A percentile compares a stretch with the other conserved stretches of the same genome.
Evolutionary conservation across 2,797 vertebrate genomes (phyloP).

Genomic region (Loris lydekkerianus): DNA sequence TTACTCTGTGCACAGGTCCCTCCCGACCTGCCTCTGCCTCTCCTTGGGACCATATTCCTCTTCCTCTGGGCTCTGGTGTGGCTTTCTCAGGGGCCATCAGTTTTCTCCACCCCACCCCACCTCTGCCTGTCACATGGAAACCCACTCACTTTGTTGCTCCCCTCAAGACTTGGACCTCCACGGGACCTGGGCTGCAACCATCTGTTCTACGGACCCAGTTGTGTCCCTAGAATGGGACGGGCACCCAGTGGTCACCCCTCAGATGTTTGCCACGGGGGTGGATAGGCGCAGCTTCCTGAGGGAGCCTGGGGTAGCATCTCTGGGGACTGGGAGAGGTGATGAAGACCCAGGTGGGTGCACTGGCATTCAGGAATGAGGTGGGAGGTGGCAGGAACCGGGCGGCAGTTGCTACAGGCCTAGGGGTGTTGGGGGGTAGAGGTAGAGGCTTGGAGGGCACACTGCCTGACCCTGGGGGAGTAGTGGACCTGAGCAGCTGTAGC

Average conservation of each 20-base stretch:
- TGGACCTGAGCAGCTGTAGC: no score
- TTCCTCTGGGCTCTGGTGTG: neutral
- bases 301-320: neutral
- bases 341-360: neutral
- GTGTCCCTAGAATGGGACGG: no score
- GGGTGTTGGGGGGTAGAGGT: rapidly evolving
- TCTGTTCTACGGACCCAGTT: neutral
- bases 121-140: neutral
- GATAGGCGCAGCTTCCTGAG: neutral
- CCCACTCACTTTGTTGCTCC: neutral
- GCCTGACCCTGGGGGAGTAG: neutral
- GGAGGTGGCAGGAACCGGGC: neutral
- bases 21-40: rapidly evolving
- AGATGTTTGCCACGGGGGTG: neutral
- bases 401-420: neutral
- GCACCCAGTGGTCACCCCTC: neutral
- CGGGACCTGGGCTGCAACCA: neutral
- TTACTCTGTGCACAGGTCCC: neutral
- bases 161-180: neutral
- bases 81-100: neutral
- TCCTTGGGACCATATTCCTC: neutral
- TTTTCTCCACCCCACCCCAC: neutral
- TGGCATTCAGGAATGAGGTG: neutral
- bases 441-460: no score
- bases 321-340: neutral